Conservation (phyloP, 2,113 vertebrate genomes). For the Clinocottus analis region DNA sequence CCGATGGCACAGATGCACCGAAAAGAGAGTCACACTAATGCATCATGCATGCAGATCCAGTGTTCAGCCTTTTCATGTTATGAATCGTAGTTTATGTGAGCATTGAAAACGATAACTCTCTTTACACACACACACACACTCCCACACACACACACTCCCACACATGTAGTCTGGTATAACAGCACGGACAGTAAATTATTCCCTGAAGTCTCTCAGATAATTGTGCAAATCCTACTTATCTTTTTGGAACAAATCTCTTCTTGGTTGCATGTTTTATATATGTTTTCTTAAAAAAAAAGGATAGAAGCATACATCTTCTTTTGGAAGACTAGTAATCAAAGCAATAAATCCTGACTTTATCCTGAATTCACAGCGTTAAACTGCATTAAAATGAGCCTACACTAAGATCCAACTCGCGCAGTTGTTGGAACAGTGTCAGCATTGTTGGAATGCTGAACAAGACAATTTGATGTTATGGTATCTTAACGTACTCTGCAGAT, state of each 20-base stretch:
- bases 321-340: neutral
- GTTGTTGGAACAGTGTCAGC: neutral
- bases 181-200: slow-evolving; percentile 40
- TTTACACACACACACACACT: neutral
- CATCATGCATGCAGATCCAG: slow-evolving; percentile 12
- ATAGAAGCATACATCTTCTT: neutral
- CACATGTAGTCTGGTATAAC: slow-evolving; percentile 11
- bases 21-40: too few relatives aligned
- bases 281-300: slow-evolving; percentile 7
- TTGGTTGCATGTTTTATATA: slow-evolving; percentile 26
- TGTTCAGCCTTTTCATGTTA: too few relatives aligned
- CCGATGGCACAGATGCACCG: neutral
- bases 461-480: too few relatives aligned
- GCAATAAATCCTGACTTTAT: neutral
- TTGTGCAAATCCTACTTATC: slow-evolving; percentile 9
- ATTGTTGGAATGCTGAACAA: neutral
- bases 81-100: slow-evolving; percentile 12
- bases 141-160: slow-evolving; percentile 2
- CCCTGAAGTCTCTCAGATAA: slow-evolving; percentile 51
- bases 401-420: neutral
- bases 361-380: neutral
- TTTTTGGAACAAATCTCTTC: slow-evolving; percentile 14
- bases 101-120: slow-evolving; percentile 47
- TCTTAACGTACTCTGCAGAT: neutral
- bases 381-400: neutral